phyloP scores from a whole-genome alignment of 64 coral and sea anemone genomes.

The Porites lutea region DNA sequence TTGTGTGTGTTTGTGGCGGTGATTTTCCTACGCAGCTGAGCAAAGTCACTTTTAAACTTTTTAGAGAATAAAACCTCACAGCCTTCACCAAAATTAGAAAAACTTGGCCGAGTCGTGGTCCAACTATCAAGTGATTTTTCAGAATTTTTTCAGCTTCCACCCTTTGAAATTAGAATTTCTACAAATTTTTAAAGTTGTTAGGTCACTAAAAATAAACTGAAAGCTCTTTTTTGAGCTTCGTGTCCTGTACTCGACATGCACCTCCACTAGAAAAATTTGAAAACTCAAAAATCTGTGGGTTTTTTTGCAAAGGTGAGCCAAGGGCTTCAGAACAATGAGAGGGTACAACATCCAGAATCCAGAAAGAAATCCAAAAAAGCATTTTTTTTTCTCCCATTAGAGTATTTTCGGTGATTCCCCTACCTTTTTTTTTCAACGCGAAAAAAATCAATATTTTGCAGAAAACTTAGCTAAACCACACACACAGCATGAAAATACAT shows the following conservation, averaged over 20 bases:
- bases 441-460: neutral
- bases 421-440: neutral
- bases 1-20: neutral
- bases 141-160: neutral
- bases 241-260: neutral
- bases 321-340: constrained; percentile 3
- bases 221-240: neutral
- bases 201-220: constrained; percentile 7
- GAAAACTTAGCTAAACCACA: too few relatives aligned
- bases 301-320: neutral
- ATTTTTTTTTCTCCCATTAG: neutral
- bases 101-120: neutral
- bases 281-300: neutral
- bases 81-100: constrained; percentile 3
- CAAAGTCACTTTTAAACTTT: constrained; percentile 2
- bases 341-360: constrained; percentile 4
- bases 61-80: constrained; percentile 1
- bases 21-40: constrained; percentile 4
- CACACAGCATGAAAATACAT: constrained; percentile 5
- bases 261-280: neutral
- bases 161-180: constrained; percentile 8
- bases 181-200: constrained; percentile 3
- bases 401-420: neutral
- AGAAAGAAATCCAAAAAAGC: neutral
- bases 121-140: constrained; percentile 2